Base-by-base conservation (phyloP, 2,888 invertebrate species). In the Stictocephala bisonia region DNA sequence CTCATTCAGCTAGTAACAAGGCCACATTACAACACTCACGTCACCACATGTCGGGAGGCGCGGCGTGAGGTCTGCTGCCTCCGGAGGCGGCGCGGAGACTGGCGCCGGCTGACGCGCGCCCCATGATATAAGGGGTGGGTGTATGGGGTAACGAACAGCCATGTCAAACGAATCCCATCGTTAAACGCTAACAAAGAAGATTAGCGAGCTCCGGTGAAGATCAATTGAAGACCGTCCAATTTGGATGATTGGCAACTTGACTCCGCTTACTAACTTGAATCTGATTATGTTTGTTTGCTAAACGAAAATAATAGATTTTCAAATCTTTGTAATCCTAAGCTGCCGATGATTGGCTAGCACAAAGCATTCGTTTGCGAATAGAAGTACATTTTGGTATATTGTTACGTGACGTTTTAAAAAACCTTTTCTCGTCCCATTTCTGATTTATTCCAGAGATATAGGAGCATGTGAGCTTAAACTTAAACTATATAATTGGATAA, bases 171-270 rank as follows among this genome's bases (percentile, higher is more conserved):
- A 24, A 27, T 26, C 24, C 27, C 27, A 15, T 56, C 7, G 31
- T 56, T 56, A 31, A 56, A 56, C n/a, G n/a, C 56, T 29, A 56
- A 56, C 56, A 56, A 56, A 29, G 56, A 56, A 56, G 18, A 56
- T 56, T 56, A 31, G 56, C 56, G 27, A 56, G 56, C 31, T 56
- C 27, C 31, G 56, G 2, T 24, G 56, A 18, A 29, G 44, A 56
- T 18, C 31, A 26, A 29, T 56, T 56, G 56, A 56, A 56, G 56
- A 56, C 31, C 31, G 31, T 56, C 56, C 56, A 56, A 56, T 56
- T 56, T 53, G 11, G 3, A 53, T 24, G 9, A 24, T 9, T 3
- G 4, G 22, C 22, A 26, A 3, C 4, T 20, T 24, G 24, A 26
- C 9, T 29, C n/a, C n/a, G 31, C 56, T 3, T 18, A 31, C 27